Conservation (phyloP, 2,113 vertebrate species). For the Gopherus flavomarginatus region DNA sequence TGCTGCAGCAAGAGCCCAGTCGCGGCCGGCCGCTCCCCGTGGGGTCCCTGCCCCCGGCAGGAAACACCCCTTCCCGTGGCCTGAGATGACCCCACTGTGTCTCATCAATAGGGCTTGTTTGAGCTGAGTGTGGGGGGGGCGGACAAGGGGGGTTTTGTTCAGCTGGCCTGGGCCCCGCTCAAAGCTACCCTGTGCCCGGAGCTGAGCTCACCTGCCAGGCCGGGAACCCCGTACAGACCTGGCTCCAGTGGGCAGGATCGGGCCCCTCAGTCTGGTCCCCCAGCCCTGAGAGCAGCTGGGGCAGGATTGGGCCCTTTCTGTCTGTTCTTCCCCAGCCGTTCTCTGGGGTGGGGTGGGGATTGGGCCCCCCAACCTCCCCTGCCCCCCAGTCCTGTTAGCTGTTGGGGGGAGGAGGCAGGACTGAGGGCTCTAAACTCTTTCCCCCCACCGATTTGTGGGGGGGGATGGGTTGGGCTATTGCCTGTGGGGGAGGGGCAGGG, state of each 20-base stretch:
- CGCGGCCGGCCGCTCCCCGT: too few species aligned
- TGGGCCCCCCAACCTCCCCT: not conserved
- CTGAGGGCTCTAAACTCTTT: too few species aligned
- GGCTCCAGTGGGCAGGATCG: not conserved
- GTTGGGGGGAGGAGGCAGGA: not conserved
- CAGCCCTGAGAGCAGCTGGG: not conserved
- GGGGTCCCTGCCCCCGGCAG: not conserved
- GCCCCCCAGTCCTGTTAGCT: slow-evolving; percentile 2
- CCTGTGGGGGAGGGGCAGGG: too few species aligned
- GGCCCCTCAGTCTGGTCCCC: too few species aligned
- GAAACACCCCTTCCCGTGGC: not conserved
- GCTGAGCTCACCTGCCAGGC: not conserved
- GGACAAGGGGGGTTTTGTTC: not conserved
- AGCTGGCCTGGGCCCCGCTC: not conserved
- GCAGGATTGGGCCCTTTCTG: not conserved
- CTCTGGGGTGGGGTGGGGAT: too few species aligned
- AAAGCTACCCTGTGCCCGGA: not conserved
- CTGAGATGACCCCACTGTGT: not conserved
- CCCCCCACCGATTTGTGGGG: too few species aligned
- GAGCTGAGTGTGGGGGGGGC: not conserved
- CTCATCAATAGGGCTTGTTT: not conserved
- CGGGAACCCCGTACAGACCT: not conserved
- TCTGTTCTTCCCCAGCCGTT: not conserved
- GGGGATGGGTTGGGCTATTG: too few species aligned
- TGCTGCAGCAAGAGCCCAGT: too few species aligned